phyloP scores from a whole-genome alignment of 2,888 invertebrate species.

The Leptopilina myrica region DNA sequence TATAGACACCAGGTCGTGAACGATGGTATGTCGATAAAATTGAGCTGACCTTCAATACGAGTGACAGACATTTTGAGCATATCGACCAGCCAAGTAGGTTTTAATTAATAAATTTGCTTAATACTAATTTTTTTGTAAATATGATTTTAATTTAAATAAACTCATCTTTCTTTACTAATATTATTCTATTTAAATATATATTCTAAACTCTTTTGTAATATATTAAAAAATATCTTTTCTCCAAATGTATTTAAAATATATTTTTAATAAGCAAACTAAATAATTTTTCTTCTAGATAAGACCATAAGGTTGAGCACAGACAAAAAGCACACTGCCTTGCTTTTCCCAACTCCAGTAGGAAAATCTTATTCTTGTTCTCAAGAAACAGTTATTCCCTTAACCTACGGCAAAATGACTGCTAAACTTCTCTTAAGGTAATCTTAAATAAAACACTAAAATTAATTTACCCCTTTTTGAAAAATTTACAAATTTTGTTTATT shows the following conservation, averaged over 20 bases:
- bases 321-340: constrained; percentile 79
- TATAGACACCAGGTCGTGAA: constrained; percentile 91
- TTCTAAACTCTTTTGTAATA: too few species aligned
- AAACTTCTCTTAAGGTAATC: constrained; percentile 68
- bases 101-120: not conserved
- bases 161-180: too few species aligned
- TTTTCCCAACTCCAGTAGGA: constrained; percentile 92
- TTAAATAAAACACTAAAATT: not conserved
- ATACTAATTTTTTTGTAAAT: too few species aligned
- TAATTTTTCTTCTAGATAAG: constrained; percentile 63
- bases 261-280: not conserved
- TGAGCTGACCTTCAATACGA: constrained; percentile 84
- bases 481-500: too few species aligned
- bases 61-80: constrained; percentile 77
- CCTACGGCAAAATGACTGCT: constrained; percentile 74
- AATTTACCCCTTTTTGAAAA: too few species aligned
- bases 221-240: too few species aligned
- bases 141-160: too few species aligned
- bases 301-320: constrained; percentile 81
- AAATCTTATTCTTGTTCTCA: constrained; percentile 88
- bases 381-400: constrained; percentile 81
- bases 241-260: not conserved
- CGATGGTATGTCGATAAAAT: constrained; percentile 91
- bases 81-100: constrained; percentile 76
- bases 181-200: too few species aligned